A percentile compares a stretch with the other conserved stretches of the same genome.
Evolutionary conservation across 2,888 invertebrate species (phyloP).

Genomic region (Belgica antarctica): DNA sequence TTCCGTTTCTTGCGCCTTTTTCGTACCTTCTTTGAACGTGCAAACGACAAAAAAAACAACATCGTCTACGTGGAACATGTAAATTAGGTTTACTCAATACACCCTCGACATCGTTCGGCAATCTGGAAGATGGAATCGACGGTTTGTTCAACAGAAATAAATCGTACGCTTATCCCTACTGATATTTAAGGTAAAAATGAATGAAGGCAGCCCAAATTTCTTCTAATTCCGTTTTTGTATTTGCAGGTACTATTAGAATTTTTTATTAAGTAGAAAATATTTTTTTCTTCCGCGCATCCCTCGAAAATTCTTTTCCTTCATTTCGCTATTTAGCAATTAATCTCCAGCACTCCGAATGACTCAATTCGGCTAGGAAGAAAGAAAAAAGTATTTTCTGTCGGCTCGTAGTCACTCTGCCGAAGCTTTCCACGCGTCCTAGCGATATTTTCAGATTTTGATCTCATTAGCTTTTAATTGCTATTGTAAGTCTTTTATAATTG

Average conservation of each 20-base stretch:
- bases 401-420: too few relatives aligned
- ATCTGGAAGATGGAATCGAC: constrained; percentile 51
- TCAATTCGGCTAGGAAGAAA: background rate
- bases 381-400: background rate
- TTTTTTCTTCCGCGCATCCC: background rate
- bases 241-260: constrained; percentile 42
- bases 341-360: background rate
- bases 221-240: too few relatives aligned
- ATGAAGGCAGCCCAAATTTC: too few relatives aligned
- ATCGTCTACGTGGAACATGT: background rate
- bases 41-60: background rate
- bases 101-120: constrained; percentile 46
- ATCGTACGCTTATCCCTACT: constrained; percentile 55
- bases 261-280: background rate
- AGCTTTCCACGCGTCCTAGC: too few relatives aligned
- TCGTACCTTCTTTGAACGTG: background rate
- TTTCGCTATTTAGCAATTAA: background rate
- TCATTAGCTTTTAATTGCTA: constrained; percentile 4
- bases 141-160: constrained; percentile 54
- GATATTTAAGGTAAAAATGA: constrained; percentile 51
- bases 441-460: background rate
- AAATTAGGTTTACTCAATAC: constrained; percentile 35
- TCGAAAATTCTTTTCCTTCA: constrained; percentile 4
- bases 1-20: constrained; percentile 3
- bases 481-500: background rate